Conservation (phyloP, 1,140 invertebrate genomes). For the Chrysomallon squamiferum region DNA sequence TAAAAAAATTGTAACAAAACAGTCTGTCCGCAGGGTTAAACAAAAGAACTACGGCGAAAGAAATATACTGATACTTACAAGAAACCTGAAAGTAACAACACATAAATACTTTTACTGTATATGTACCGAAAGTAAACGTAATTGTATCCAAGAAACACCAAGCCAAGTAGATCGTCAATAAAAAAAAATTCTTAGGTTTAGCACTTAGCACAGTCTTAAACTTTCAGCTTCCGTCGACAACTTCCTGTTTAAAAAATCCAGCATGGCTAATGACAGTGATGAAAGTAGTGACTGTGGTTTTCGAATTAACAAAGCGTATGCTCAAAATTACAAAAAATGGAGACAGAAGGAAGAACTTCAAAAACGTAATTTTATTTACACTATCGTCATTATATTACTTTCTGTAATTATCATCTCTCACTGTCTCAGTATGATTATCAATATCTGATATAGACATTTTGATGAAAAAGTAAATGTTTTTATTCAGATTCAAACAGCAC, state of each 20-base stretch:
- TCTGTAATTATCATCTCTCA: background rate
- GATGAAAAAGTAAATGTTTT: background rate
- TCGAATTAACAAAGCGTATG: conserved; percentile 80
- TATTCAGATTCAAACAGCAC: background rate
- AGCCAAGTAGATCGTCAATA: no score
- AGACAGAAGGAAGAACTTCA: conserved; percentile 84
- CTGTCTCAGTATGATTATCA: background rate
- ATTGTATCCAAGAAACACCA: no score
- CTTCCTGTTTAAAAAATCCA: background rate
- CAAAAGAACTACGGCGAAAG: no score
- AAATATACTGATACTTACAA: no score
- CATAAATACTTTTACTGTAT: no score
- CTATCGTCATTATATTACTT: background rate
- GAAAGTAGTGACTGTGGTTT: conserved; percentile 58
- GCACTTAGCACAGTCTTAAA: no score
- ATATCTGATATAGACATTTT: background rate
- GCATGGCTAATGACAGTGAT: background rate
- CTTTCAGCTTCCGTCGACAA: background rate
- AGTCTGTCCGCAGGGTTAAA: no score
- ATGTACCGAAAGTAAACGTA: no score
- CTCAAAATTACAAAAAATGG: conserved; percentile 81
- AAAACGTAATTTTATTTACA: conserved; percentile 83
- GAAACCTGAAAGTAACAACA: no score
- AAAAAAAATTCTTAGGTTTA: no score
- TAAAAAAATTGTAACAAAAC: no score